A percentile compares a stretch with the other conserved stretches of the same genome.
Conservation (phyloP, 2,888 invertebrate genomes). For the Lissocephala sabroskyi region DNA sequence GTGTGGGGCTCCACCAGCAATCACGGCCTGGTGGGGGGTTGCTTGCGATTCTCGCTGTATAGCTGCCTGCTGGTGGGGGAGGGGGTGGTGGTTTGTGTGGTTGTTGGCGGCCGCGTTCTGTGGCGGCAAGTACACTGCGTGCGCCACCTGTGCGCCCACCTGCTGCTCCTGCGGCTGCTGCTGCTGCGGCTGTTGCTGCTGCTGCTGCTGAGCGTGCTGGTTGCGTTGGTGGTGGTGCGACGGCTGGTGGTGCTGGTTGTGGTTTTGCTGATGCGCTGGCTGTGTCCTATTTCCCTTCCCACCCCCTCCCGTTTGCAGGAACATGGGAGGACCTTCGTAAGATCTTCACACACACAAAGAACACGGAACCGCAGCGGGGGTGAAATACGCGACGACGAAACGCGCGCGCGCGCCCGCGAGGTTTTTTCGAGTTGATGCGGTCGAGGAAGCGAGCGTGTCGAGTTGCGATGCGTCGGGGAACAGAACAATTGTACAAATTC, state of each 20-base stretch:
- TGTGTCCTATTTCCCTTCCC: slow-evolving; percentile 69
- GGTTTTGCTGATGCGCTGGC: slow-evolving; percentile 60
- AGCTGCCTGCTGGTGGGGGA: slow-evolving; percentile 8
- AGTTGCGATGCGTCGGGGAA: slow-evolving; percentile 26
- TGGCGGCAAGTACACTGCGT: slow-evolving; percentile 39
- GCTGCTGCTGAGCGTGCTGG: slow-evolving; percentile 28
- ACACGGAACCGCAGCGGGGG: slow-evolving; percentile 1
- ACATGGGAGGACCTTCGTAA: slow-evolving; percentile 69
- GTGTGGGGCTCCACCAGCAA: background rate
- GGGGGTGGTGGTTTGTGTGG: slow-evolving; percentile 31
- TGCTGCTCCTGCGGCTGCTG: slow-evolving; percentile 22
- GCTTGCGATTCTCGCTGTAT: slow-evolving; percentile 1
- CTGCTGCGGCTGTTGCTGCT: slow-evolving; percentile 21
- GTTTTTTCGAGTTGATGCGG: too few relatives aligned
- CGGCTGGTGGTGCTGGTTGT: slow-evolving; percentile 37
- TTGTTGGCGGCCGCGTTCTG: slow-evolving; percentile 17
- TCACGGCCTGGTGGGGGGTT: slow-evolving; percentile 22
- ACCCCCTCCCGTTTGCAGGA: slow-evolving; percentile 69
- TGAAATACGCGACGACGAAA: slow-evolving; percentile 10
- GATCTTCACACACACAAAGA: slow-evolving; percentile 38
- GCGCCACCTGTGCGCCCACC: slow-evolving; percentile 25
- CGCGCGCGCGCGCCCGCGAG: background rate
- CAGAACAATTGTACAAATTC: slow-evolving; percentile 54
- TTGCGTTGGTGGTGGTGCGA: slow-evolving; percentile 39
- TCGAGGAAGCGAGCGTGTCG: background rate